phyloP scores from a whole-genome alignment of 2,888 invertebrate genomes.

The Rhaphigaster nebulosa region DNA sequence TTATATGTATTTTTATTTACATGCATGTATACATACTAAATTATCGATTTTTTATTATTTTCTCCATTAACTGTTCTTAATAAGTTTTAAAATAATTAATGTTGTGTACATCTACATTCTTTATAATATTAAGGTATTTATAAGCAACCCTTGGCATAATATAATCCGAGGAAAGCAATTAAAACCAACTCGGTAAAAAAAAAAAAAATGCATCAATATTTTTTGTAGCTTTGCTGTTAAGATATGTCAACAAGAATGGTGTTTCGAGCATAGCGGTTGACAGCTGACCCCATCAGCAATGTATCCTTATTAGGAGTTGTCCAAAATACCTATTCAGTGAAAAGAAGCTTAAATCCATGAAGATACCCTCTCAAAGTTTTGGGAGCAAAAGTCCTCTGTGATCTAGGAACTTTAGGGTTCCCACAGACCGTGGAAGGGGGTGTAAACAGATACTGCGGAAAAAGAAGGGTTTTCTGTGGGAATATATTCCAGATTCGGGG shows the following conservation, averaged over 20 bases:
- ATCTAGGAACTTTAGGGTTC: constrained; percentile 22
- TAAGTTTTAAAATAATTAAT: too few species aligned
- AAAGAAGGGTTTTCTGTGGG: constrained; percentile 56
- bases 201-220: too few species aligned
- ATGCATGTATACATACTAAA: too few species aligned
- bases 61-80: too few species aligned
- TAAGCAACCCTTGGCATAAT: too few species aligned
- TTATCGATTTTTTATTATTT: too few species aligned
- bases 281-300: constrained; percentile 13
- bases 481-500: constrained; percentile 33
- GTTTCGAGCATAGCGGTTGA: background rate
- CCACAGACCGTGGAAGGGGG: constrained; percentile 52
- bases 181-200: too few species aligned
- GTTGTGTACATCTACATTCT: too few species aligned
- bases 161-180: too few species aligned
- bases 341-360: constrained; percentile 12
- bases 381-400: constrained; percentile 48
- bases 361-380: constrained; percentile 30
- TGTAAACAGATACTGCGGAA: constrained; percentile 48
- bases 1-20: too few species aligned
- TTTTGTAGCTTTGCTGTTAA: too few species aligned
- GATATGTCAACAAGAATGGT: background rate
- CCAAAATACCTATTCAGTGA: background rate
- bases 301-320: constrained; percentile 19
- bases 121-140: too few species aligned